phyloP scores from a whole-genome alignment of 1,140 invertebrate genomes.

The Schmidtea mediterranea region DNA sequence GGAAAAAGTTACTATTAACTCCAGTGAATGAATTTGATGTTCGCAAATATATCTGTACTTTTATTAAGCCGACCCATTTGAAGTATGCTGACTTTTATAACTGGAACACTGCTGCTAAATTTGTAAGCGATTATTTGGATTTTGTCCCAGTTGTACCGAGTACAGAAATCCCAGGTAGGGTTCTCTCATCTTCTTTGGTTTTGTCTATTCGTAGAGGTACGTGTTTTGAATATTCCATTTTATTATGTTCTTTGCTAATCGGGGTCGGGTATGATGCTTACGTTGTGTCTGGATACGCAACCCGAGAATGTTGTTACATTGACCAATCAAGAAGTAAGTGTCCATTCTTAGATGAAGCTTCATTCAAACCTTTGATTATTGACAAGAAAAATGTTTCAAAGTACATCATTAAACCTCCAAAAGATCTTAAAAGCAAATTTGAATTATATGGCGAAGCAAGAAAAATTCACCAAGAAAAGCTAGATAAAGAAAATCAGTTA shows the following conservation, averaged over 20 bases:
- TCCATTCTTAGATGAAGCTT: constrained; percentile 9
- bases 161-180: constrained; percentile 35
- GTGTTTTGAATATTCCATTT: constrained; percentile 48
- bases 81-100: constrained; percentile 23
- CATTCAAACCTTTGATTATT: too few relatives aligned
- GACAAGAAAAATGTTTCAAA: constrained; percentile 12
- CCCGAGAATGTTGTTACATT: constrained; percentile 35
- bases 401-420: constrained; percentile 24
- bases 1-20: constrained; percentile 43
- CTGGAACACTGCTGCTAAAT: constrained; percentile 26
- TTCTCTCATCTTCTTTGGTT: constrained; percentile 46
- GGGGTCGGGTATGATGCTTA: constrained; percentile 56
- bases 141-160: constrained; percentile 16
- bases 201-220: constrained; percentile 42
- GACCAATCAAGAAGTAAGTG: constrained; percentile 27
- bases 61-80: constrained; percentile 22
- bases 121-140: constrained; percentile 27
- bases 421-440: constrained; percentile 23
- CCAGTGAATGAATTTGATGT: constrained; percentile 15
- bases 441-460: constrained; percentile 17
- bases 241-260: constrained; percentile 46
- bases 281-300: constrained; percentile 56
- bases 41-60: constrained; percentile 29
- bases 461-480: constrained; percentile 11
- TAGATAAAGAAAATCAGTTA: constrained; percentile 17